Conservation (phyloP, 2,797 vertebrate species). For the Poecilia gillii region DNA sequence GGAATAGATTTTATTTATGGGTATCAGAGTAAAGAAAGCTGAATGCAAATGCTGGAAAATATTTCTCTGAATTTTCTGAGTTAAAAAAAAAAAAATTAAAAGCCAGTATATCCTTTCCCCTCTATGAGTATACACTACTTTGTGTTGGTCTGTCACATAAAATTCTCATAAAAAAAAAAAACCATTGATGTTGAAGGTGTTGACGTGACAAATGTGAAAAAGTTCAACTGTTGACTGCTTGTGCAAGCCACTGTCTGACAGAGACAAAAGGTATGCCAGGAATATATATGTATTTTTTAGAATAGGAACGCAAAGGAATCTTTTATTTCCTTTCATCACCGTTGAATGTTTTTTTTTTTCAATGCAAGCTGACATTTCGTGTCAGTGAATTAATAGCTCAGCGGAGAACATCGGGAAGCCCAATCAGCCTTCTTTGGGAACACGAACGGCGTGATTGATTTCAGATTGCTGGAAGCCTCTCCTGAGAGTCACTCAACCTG, state of each 20-base stretch:
- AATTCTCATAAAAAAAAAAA: neutral
- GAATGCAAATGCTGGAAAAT: neutral
- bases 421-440: slow-evolving; percentile 19
- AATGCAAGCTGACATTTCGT: slow-evolving; percentile 36
- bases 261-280: slow-evolving; percentile 19
- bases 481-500: slow-evolving; percentile 49
- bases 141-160: neutral
- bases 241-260: neutral
- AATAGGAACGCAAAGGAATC: slow-evolving; percentile 32
- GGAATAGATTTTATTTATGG: neutral
- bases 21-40: neutral
- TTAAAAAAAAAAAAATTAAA: neutral
- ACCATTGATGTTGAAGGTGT: neutral
- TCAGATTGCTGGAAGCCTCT: slow-evolving; percentile 33
- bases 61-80: neutral
- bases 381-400: slow-evolving; percentile 40
- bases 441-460: slow-evolving; percentile 50
- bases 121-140: neutral
- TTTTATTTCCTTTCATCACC: slow-evolving; percentile 13
- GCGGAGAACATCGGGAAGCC: slow-evolving; percentile 23
- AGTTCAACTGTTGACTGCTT: neutral
- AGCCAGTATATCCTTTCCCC: neutral
- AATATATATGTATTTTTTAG: slow-evolving; percentile 30
- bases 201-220: neutral
- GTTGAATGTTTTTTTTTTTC: slow-evolving; percentile 41